Evolutionary conservation across 2,888 invertebrate genomes (phyloP).

Genomic region (Coenonympha glycerion): DNA sequence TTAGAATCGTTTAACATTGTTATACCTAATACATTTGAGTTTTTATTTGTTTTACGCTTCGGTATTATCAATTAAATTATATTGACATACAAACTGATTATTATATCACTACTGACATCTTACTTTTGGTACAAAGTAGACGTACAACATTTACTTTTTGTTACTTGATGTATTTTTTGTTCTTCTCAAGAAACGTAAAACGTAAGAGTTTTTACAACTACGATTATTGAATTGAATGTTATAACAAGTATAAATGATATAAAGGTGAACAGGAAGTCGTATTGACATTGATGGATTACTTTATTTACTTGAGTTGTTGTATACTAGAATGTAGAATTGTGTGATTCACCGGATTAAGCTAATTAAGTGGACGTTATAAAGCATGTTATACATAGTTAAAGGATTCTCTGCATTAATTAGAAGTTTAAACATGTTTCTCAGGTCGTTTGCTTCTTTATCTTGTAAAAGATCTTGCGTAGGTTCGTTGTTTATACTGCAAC

Average conservation of each 20-base stretch:
- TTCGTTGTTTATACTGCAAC: no score
- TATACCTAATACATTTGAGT: no score
- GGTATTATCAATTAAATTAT: no score
- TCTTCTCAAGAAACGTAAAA: no score
- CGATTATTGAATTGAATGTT: slow-evolving; percentile 5
- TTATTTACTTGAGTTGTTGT: slow-evolving; percentile 18
- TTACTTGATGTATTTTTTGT: no score
- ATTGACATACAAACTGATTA: no score
- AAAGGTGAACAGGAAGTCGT: slow-evolving; percentile 24
- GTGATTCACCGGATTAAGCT: slow-evolving; percentile 24
- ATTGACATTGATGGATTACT: slow-evolving; percentile 22
- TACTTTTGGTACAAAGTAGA: no score
- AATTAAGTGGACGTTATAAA: neutral
- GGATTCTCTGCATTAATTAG: neutral
- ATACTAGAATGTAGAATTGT: slow-evolving; percentile 18
- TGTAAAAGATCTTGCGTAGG: no score
- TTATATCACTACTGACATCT: no score
- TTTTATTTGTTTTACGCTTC: no score
- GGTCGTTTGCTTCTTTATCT: neutral
- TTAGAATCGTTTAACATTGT: no score
- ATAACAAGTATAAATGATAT: slow-evolving; percentile 2
- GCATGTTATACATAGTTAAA: neutral
- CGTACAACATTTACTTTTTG: no score
- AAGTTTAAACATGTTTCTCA: neutral
- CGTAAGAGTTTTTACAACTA: neutral